phyloP scores from a whole-genome alignment of 2,797 vertebrate species.

The Amniataba percoides region DNA sequence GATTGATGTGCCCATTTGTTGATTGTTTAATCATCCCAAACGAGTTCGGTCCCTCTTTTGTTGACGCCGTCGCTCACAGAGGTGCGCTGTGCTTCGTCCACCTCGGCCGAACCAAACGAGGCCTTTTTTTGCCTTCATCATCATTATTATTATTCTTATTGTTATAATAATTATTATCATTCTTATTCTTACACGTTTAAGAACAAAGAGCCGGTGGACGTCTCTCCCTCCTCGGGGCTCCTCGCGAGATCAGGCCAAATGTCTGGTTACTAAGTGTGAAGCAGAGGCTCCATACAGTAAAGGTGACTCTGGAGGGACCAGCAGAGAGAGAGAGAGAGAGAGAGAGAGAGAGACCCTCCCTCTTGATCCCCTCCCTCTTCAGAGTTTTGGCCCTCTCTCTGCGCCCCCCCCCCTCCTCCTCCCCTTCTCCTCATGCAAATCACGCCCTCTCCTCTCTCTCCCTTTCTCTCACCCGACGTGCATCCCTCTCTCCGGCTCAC shows the following conservation, averaged over 20 bases:
- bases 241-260: slow-evolving; percentile 31
- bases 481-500: slow-evolving; percentile 79
- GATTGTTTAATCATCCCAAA: slow-evolving; percentile 33
- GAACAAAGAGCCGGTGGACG: slow-evolving; percentile 46
- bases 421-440: slow-evolving; percentile 84
- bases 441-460: slow-evolving; percentile 83
- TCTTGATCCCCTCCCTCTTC: slow-evolving; percentile 80
- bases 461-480: slow-evolving; percentile 82
- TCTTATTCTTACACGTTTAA: no score
- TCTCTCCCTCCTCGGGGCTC: slow-evolving; percentile 11
- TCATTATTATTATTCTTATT: no score
- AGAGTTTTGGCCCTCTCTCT: slow-evolving; percentile 83
- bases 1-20: slow-evolving; percentile 17
- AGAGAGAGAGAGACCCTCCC: slow-evolving; percentile 71
- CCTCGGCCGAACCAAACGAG: neutral
- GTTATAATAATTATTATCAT: no score
- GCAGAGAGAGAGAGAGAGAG: slow-evolving; percentile 7
- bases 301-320: slow-evolving; percentile 77
- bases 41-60: slow-evolving; percentile 38
- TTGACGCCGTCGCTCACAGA: slow-evolving; percentile 11
- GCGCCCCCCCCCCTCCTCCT: slow-evolving; percentile 63
- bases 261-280: slow-evolving; percentile 31
- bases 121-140: no score
- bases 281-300: slow-evolving; percentile 69
- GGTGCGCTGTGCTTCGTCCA: neutral